Percentiles rank a stretch among this genome's conserved stretches.
Evolutionary conservation across 1,140 invertebrate genomes (phyloP).

Genomic region (Drosophila ambigua): DNA sequence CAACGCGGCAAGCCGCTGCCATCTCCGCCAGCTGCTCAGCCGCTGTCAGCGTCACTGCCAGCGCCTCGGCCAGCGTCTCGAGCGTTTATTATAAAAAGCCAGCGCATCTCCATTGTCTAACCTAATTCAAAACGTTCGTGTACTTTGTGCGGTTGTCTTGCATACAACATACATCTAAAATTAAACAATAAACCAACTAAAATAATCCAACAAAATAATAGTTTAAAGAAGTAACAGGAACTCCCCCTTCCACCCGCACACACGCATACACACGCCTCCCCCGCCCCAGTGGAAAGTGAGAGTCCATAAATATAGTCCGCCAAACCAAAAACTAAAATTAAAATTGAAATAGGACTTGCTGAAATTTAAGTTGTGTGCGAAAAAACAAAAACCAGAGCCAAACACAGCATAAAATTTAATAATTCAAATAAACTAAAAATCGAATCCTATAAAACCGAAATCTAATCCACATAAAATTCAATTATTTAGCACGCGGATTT

Average conservation of each 20-base stretch:
- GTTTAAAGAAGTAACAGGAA: background rate
- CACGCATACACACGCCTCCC: too few species aligned
- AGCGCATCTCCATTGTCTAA: constrained; percentile 83
- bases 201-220: constrained; percentile 22
- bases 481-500: constrained; percentile 48
- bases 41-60: constrained; percentile 11
- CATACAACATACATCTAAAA: constrained; percentile 30
- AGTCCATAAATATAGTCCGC: too few species aligned
- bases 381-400: background rate
- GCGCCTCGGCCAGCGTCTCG: constrained; percentile 28
- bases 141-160: constrained; percentile 69
- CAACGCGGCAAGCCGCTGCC: constrained; percentile 43
- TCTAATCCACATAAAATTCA: constrained; percentile 35
- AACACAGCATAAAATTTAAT: too few species aligned
- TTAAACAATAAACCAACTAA: constrained; percentile 2
- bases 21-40: constrained; percentile 3
- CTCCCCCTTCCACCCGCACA: background rate
- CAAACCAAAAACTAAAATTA: too few species aligned
- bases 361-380: too few species aligned
- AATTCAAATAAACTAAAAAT: constrained; percentile 10
- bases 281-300: too few species aligned
- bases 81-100: constrained; percentile 81
- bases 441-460: background rate
- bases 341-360: too few species aligned
- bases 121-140: constrained; percentile 83